phyloP scores from a whole-genome alignment of 2,797 vertebrate genomes.

The Phyllotis vaccarum region DNA sequence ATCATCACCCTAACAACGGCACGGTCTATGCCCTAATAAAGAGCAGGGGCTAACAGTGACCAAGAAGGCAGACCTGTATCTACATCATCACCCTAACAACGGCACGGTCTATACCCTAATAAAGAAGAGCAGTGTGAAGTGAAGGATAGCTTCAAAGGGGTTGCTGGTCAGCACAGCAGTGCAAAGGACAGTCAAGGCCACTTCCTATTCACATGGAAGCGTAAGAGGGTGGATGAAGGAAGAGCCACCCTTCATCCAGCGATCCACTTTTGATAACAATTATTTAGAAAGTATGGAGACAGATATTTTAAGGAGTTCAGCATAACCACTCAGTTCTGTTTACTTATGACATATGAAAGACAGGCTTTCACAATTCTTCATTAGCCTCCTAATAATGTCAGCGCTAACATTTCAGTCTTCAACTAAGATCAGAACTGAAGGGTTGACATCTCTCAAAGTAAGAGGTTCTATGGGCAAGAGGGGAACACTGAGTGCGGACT shows the following conservation, averaged over 20 bases:
- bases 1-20: neutral
- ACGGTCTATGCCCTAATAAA: neutral
- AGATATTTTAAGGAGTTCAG: neutral
- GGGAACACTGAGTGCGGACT: neutral
- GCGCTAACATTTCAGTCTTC: constrained; percentile 5
- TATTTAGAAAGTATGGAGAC: neutral
- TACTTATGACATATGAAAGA: neutral
- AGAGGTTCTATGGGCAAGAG: neutral
- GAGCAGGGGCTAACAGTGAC: neutral
- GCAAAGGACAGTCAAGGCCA: neutral
- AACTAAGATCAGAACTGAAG: constrained; percentile 47
- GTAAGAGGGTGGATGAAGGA: neutral
- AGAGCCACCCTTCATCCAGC: neutral
- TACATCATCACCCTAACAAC: neutral
- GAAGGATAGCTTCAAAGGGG: neutral
- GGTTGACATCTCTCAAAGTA: constrained; percentile 2
- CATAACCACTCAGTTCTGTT: constrained; percentile 11
- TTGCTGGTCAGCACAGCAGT: neutral
- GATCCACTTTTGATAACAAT: neutral
- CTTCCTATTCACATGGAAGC: neutral
- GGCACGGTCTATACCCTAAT: neutral
- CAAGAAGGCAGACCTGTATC: neutral
- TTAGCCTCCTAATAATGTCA: constrained; percentile 43
- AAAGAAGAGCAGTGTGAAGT: neutral
- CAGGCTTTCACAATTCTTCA: constrained; percentile 54